Conservation (phyloP, 2,888 invertebrate species). For the Ceraclea dissimilis region DNA sequence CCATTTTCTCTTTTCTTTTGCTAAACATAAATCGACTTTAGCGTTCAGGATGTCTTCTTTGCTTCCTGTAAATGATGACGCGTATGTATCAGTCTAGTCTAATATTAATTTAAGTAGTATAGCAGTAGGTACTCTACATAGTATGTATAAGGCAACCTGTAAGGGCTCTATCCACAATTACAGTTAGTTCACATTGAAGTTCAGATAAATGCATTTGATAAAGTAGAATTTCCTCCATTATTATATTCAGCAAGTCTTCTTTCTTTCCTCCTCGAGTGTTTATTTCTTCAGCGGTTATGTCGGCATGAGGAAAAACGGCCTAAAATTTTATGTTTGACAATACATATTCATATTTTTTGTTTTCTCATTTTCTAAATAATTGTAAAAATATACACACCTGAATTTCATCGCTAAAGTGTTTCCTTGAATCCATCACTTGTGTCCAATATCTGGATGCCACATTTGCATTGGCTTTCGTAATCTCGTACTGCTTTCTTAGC, state of each 20-base stretch:
- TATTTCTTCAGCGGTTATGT: background rate
- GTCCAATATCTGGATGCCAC: background rate
- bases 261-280: background rate
- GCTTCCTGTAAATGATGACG: background rate
- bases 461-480: background rate
- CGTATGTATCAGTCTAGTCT: background rate
- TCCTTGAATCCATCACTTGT: background rate
- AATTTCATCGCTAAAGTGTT: background rate
- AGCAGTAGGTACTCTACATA: too few species aligned
- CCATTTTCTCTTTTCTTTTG: background rate
- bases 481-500: background rate
- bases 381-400: background rate
- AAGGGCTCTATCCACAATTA: background rate
- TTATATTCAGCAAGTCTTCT: background rate
- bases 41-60: background rate
- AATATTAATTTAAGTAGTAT: background rate
- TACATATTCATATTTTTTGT: too few species aligned
- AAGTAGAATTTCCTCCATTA: background rate
- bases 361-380: too few species aligned
- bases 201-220: constrained; percentile 1
- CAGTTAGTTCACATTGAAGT: background rate
- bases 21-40: background rate
- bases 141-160: background rate
- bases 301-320: background rate
- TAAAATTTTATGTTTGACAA: background rate